Base-by-base conservation (phyloP, 2,888 invertebrate species). In the Drosophila colorata region DNA sequence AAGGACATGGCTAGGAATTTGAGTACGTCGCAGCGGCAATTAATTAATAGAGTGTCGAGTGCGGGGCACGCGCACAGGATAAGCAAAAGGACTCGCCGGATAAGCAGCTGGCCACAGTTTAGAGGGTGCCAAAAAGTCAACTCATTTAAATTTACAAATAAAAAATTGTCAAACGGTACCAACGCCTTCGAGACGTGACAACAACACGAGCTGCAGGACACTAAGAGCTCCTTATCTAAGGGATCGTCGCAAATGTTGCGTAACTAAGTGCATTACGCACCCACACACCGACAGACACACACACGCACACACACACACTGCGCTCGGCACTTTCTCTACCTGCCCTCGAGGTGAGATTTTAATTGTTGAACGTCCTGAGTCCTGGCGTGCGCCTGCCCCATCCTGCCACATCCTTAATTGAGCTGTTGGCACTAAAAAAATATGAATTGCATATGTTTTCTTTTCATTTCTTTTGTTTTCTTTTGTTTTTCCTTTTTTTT, bases 11-110 rank as follows among this genome's bases (percentile, higher is more conserved):
- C 49, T 25, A 51, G 31, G 37, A 52, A 52, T 58, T 49, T 33
- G 28, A 57, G 33, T 33, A 28, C 16, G 25, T 9, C 48, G 49
- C 49, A 4, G 58, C 11, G 43, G 64, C 78, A 83, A 83, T 85
- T 80, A 86, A 80, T 85, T 81, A 78, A 85, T 78, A 52, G 80
- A 83, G 81, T 85, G 85, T 78, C 74, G 80, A 80, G 72, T 68
- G 59, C 25, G 40, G 49, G 51, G 57, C 33, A 43, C 58, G 43
- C 25, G 11, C 51, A 9, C 28, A 47, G 69, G 69, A 74, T 67
- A 65, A 71, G 61, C 48, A 35, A 18, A 35, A 7, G 48, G 53
- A 18, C 16, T 38, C 23, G 7, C 48, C 53, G 55, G 74, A 74
- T 70, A 76, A 74, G 65, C 80, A 83, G 81, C 85, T 79, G 86